Percentiles rank a stretch among this genome's conserved stretches.
These are phyloP conservation scores for Acestrorhynchus altus DNA, from an alignment of 2,797 vertebrate species.

Conservation along the genomic window DNA sequence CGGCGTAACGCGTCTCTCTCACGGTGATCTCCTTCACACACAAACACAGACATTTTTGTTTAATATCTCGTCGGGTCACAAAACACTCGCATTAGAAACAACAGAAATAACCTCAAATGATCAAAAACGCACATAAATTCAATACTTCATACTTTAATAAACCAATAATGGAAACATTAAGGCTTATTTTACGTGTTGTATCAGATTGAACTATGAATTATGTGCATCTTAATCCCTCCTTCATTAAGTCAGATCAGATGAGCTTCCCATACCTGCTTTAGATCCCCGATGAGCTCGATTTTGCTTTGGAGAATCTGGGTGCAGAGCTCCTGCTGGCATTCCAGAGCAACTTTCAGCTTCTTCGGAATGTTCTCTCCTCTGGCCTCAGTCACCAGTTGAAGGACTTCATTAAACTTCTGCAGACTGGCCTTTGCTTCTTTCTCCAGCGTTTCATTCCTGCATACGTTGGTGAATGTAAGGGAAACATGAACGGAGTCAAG, in stretches of 20 bases:
- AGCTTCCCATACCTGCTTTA: slow-evolving; percentile 89
- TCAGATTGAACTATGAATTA: no score
- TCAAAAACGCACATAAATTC: no score
- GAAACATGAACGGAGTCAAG: not conserved
- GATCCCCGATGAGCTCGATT: slow-evolving; percentile 80
- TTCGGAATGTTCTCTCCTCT: slow-evolving; percentile 71
- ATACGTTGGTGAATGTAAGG: not conserved
- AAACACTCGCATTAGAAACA: not conserved
- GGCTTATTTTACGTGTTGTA: no score
- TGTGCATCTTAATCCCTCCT: no score
- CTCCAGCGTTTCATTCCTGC: slow-evolving; percentile 82
- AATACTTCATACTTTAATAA: no score
- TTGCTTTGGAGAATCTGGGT: slow-evolving; percentile 79
- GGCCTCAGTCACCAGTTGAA: slow-evolving; percentile 72
- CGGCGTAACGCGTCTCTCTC: slow-evolving; percentile 82
- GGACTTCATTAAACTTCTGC: slow-evolving; percentile 81
- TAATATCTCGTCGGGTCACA: no score
- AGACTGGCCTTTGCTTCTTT: slow-evolving; percentile 75
- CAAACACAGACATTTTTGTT: slow-evolving; percentile 5
- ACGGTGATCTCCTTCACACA: slow-evolving; percentile 81
- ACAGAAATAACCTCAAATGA: no score
- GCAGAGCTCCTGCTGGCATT: slow-evolving; percentile 79
- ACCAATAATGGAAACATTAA: no score
- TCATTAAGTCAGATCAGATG: no score
- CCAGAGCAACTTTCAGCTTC: slow-evolving; percentile 79